Evolutionary conservation across 2,888 invertebrate species (phyloP).

Genomic region (Epistrophella euchroma): DNA sequence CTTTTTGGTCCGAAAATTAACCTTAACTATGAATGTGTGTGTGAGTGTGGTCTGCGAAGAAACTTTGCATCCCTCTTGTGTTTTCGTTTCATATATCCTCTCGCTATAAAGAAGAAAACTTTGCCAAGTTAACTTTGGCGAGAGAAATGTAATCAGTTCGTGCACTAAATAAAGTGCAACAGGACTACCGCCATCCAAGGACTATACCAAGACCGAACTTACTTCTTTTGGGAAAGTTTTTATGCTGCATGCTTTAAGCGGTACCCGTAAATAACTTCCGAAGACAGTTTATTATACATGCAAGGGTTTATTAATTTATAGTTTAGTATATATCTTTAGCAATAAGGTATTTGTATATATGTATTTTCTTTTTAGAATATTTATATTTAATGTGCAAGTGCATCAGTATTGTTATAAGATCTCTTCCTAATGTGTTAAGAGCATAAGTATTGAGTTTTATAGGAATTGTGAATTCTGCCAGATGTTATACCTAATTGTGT

Average conservation of each 20-base stretch:
- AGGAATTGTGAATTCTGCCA: background rate
- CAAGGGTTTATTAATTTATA: slow-evolving; percentile 75
- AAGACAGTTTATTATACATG: slow-evolving; percentile 74
- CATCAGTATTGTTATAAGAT: slow-evolving; percentile 36
- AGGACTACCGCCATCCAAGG: slow-evolving; percentile 55
- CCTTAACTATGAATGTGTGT: background rate
- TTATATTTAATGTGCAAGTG: slow-evolving; percentile 53
- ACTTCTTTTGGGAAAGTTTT: slow-evolving; percentile 57
- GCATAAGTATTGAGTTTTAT: no score
- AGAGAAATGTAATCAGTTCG: slow-evolving; percentile 68
- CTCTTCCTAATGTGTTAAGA: slow-evolving; percentile 49
- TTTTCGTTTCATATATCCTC: slow-evolving; percentile 14
- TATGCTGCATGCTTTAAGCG: slow-evolving; percentile 61
- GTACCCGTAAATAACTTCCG: slow-evolving; percentile 66
- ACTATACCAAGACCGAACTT: slow-evolving; percentile 30
- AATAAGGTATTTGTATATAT: background rate
- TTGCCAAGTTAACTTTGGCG: slow-evolving; percentile 64
- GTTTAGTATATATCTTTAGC: slow-evolving; percentile 6
- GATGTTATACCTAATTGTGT: no score
- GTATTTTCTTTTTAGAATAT: slow-evolving; percentile 23
- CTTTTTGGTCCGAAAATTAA: slow-evolving; percentile 16
- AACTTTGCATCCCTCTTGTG: slow-evolving; percentile 54
- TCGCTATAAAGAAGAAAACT: slow-evolving; percentile 42
- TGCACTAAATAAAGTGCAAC: slow-evolving; percentile 74
- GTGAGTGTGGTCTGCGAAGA: slow-evolving; percentile 60